Conservation (phyloP, 2,797 vertebrate species). For the Micromesistius poutassou region DNA sequence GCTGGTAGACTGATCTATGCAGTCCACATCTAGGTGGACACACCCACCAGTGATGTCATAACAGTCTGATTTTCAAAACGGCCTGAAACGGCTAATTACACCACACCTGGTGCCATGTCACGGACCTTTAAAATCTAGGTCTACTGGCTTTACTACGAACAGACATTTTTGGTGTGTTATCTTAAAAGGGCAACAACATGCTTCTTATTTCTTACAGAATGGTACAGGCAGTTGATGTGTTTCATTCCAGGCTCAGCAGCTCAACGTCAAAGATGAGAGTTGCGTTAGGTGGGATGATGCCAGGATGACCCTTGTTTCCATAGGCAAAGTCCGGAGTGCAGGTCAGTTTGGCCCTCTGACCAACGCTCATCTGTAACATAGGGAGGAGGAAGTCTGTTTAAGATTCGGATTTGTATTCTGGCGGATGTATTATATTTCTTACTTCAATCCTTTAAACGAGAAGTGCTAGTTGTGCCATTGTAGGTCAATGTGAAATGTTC, state of each 20-base stretch:
- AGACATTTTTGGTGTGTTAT: neutral
- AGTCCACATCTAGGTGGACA: too few species aligned
- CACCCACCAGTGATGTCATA: too few species aligned
- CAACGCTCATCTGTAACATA: slow-evolving; percentile 87
- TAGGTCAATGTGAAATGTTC: neutral
- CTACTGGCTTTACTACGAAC: neutral
- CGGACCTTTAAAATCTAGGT: too few species aligned
- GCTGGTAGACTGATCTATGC: too few species aligned
- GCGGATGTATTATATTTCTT: neutral
- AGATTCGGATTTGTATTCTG: neutral
- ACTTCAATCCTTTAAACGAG: neutral
- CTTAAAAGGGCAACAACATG: neutral
- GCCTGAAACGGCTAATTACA: too few species aligned
- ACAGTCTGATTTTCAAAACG: too few species aligned
- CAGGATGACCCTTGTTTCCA: slow-evolving; percentile 82
- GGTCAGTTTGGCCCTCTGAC: slow-evolving; percentile 85
- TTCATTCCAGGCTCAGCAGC: slow-evolving; percentile 87
- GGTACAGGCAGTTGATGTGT: slow-evolving; percentile 12
- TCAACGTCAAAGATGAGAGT: slow-evolving; percentile 89
- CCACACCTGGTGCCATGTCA: too few species aligned
- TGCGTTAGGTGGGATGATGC: slow-evolving; percentile 87
- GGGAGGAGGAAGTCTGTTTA: neutral
- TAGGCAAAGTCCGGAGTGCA: slow-evolving; percentile 89
- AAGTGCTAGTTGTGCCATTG: neutral
- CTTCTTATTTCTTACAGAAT: slow-evolving; percentile 43